Evolutionary conservation across 37 sponge, comb jelly and placozoan genomes (phyloP), one percentile per base, ranked within the genome.

Genomic region (Spongilla lacustris): DNA sequence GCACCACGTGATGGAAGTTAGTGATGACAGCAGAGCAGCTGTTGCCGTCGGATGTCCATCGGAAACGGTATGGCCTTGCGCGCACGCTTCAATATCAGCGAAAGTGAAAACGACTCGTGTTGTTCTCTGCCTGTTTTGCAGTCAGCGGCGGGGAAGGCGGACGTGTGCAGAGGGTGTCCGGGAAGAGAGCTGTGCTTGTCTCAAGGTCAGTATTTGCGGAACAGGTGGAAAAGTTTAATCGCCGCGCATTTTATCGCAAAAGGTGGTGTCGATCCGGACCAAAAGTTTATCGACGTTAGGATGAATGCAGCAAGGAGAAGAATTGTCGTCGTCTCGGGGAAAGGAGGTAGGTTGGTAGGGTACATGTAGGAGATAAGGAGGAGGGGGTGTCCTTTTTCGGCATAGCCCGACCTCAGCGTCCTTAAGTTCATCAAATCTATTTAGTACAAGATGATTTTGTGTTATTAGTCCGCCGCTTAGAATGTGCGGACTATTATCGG

Each of bases 231-330:
- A 67, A 5, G 33, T 79, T 26, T 38, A 23, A 37, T 46, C 12
- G 25, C 2, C 73, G 3, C 2, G 17, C 14, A 32, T 37, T 82
- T 71, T 24, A n/a, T n/a, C 32, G 29, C 21, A 0, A 26, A 29
- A 83, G 95, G 85, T 68, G 80, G 75, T 31, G 66, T 25, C 69
- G 97, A 94, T 82, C 84, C 84, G 33, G 97, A 97, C 69, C 97
- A 97, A 83, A 90, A 92, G 68, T 87, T 86, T 32, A 94, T 97
- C 76, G 93, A 97, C 67, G 86, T 93, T 19, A 85, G 97, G 67
- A 97, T 97, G 97, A 94, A 91, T 50, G 97, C 97, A 34, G 79
- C 90, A 31, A 90, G 77, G 76, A 83, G 84, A 50, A 94, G 92
- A 49, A 84, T 97, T 23, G 24, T 97, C 5, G 69, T 97, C 23